Base-by-base conservation (phyloP, 2,888 invertebrate species). In the Actias luna region DNA sequence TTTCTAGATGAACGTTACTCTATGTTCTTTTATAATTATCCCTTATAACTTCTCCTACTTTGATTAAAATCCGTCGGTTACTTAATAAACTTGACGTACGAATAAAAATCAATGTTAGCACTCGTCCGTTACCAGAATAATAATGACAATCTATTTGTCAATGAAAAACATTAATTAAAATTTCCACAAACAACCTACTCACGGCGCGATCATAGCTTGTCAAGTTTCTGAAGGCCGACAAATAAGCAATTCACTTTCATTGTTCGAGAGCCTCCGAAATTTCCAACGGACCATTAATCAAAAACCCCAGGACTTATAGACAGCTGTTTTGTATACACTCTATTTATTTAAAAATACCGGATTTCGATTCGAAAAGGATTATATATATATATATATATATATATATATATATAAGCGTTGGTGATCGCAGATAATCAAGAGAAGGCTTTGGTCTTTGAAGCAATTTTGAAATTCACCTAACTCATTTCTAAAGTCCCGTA, bases 181-280 rank as follows among this genome's bases (percentile, higher is more conserved):
- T 55, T 55, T n/a, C n/a, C 55, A 55, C 29, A 29, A 55, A 55
- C 55, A 29, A 55, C 55, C 55, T 55, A 55, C 55, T 55, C 55
- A 55, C 29, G 55, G 55, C 29, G 16, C 29, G 27, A 55, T 55
- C 55, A 55, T 55, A 55, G 29, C 55, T 55, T 55, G 55, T 55
- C 55, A 55, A 55, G 55, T 55, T 55, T 55, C n/a, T 16, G 55
- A 55, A 55, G 29, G 55, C 55, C 55, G 55, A 55, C 55, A 55
- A 55, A 55, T 55, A 55, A 55, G 55, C 55, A 55, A 55, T 55
- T 55, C 55, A 55, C 55, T 55, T 55, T 16, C 55, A 55, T 55
- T 55, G 55, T 55, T 55, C 55, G 29, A 55, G 29, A 29, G 55
- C 29, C 18, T 55, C 29, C 55, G 55, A 55, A 55, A 55, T 55